phyloP scores from a whole-genome alignment of 1,140 invertebrate species.

The Zaprionus davidi region DNA sequence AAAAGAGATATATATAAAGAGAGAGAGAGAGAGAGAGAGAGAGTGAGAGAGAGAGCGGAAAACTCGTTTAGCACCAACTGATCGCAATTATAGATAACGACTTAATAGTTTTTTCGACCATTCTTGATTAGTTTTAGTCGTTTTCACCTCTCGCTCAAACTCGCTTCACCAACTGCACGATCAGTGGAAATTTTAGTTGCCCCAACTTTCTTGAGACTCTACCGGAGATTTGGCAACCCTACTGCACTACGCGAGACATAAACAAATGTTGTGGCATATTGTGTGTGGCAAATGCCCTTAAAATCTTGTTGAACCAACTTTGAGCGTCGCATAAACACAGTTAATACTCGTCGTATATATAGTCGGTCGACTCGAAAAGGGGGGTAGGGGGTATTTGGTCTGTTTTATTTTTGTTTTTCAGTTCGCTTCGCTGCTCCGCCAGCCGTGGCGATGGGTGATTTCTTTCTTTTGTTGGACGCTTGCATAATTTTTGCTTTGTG shows the following conservation, averaged over 20 bases:
- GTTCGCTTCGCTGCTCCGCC: conserved; percentile 33
- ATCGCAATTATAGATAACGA: background rate
- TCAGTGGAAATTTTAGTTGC: background rate
- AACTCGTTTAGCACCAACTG: conserved; percentile 2
- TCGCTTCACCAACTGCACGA: background rate
- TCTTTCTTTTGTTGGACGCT: conserved; percentile 67
- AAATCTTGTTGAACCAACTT: conserved; percentile 13
- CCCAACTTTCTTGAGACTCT: conserved; percentile 14
- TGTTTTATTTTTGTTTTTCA: conserved; percentile 1
- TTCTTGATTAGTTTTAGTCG: background rate
- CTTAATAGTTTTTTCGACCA: conserved; percentile 4
- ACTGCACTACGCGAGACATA: background rate
- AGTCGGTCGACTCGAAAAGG: background rate
- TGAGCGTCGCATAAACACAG: conserved; percentile 17
- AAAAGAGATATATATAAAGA: background rate
- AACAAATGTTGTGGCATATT: background rate
- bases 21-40: background rate
- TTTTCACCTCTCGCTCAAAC: background rate
- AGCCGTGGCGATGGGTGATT: conserved; percentile 58
- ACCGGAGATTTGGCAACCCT: conserved; percentile 18
- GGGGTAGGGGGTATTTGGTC: background rate
- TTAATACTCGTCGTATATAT: conserved; percentile 13
- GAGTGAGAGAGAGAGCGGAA: background rate
- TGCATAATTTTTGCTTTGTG: conserved; percentile 62
- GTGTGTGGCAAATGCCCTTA: conserved; percentile 7